Evolutionary conservation across 2,888 invertebrate genomes (phyloP).

Genomic region (Druceiella hillmani): DNA sequence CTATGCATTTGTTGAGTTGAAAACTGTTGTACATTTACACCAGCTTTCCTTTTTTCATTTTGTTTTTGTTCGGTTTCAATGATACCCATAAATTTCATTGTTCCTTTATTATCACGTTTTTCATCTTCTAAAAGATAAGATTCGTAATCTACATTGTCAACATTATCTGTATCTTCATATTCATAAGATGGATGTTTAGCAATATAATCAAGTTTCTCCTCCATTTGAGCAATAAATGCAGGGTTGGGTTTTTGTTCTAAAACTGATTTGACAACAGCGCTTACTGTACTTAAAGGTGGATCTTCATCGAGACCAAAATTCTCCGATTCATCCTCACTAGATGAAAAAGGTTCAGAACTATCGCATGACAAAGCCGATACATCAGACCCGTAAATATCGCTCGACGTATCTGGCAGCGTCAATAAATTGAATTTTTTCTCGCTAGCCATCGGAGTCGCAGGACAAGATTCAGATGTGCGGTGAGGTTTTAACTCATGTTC

Average conservation of each 20-base stretch:
- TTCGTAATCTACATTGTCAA: too few species aligned
- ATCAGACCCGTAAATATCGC: conserved; percentile 31
- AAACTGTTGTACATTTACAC: too few species aligned
- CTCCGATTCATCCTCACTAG: conserved; percentile 45
- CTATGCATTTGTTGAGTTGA: too few species aligned
- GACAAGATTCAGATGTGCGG: conserved; percentile 47
- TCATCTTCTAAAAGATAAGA: too few species aligned
- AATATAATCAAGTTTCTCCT: conserved; percentile 32
- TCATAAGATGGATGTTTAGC: too few species aligned
- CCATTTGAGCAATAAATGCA: conserved; percentile 35
- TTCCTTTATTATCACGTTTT: too few species aligned
- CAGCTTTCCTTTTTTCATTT: too few species aligned
- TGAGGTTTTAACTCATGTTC: too few species aligned
- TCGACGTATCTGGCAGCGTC: conserved; percentile 32
- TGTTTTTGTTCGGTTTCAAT: too few species aligned
- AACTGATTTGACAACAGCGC: conserved; percentile 53
- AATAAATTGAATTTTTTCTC: conserved; percentile 39
- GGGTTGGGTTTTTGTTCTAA: conserved; percentile 36
- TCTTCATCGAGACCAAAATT: conserved; percentile 45
- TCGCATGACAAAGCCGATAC: conserved; percentile 43
- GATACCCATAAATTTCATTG: too few species aligned
- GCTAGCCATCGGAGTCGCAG: conserved; percentile 36
- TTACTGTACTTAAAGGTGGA: conserved; percentile 48
- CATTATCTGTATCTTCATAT: too few species aligned
- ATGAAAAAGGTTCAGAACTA: conserved; percentile 43